Evolutionary conservation across 2,113 vertebrate species (phyloP).

Genomic region (Bungarus multicinctus): DNA sequence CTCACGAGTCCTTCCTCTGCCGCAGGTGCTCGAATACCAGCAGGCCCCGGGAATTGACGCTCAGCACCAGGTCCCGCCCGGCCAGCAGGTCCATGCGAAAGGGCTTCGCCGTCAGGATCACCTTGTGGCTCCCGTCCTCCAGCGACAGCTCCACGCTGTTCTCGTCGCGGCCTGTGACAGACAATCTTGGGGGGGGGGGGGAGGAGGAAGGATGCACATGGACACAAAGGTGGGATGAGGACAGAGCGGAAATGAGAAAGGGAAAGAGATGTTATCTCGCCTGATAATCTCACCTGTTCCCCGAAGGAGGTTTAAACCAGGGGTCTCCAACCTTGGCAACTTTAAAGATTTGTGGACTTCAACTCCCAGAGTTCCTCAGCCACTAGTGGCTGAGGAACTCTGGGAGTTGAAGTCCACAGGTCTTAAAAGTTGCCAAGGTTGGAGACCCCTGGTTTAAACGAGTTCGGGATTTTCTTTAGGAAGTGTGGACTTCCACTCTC

Average conservation of each 20-base stretch:
- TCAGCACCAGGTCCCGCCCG: slow-evolving; percentile 81
- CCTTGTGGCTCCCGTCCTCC: slow-evolving; percentile 74
- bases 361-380: too few species aligned
- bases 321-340: too few species aligned
- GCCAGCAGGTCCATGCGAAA: slow-evolving; percentile 89
- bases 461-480: background rate
- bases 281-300: background rate
- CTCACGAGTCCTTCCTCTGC: slow-evolving; percentile 89
- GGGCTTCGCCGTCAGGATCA: slow-evolving; percentile 82
- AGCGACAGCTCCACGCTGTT: slow-evolving; percentile 82
- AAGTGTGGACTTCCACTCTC: background rate
- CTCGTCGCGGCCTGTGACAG: slow-evolving; percentile 80
- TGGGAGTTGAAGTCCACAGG: too few species aligned
- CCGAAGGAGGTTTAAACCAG: too few species aligned
- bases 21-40: slow-evolving; percentile 86
- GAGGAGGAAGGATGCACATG: background rate
- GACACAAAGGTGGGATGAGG: background rate
- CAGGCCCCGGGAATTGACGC: slow-evolving; percentile 88
- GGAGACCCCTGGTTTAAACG: too few species aligned
- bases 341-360: too few species aligned
- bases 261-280: background rate
- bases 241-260: background rate
- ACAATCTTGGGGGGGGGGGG: slow-evolving; percentile 66
- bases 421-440: too few species aligned
- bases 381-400: too few species aligned